Percentiles rank a stretch among this genome's conserved stretches.
Conservation (phyloP, 2,797 vertebrate species). For the Babyrousa celebensis region DNA sequence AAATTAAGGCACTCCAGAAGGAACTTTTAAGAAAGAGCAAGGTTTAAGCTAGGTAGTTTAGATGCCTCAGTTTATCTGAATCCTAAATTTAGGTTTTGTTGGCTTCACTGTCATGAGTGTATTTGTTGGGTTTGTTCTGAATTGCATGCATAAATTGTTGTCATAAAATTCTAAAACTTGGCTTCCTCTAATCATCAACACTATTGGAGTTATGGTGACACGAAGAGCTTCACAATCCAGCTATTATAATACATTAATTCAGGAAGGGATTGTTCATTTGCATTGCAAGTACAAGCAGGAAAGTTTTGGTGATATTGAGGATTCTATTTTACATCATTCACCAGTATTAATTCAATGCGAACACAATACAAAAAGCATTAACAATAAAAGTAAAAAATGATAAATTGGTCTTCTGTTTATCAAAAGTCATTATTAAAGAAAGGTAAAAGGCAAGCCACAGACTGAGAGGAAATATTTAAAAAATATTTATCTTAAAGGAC, state of each 20-base stretch:
- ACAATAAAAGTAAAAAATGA: not conserved
- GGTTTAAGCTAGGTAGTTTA: not conserved
- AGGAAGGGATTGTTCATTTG: not conserved
- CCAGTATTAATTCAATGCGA: not conserved
- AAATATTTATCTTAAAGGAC: not conserved
- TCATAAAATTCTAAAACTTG: not conserved
- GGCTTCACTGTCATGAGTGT: not conserved
- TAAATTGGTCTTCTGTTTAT: not conserved
- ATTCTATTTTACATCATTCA: not conserved
- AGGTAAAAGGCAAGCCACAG: not conserved
- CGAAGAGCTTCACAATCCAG: no score
- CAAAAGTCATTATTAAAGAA: not conserved
- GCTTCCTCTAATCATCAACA: not conserved
- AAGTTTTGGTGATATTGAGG: not conserved
- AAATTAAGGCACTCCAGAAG: not conserved
- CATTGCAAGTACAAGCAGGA: not conserved
- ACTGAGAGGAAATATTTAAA: not conserved
- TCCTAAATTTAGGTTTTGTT: not conserved
- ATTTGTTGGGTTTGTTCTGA: not conserved
- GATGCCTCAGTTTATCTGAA: not conserved
- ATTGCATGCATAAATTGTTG: not conserved
- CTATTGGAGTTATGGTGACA: not conserved
- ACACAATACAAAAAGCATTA: not conserved
- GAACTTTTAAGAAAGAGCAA: not conserved
- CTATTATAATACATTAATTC: not conserved